Evolutionary conservation across 1,140 invertebrate species (phyloP).

Genomic region (Diplogasteroides magnus): DNA sequence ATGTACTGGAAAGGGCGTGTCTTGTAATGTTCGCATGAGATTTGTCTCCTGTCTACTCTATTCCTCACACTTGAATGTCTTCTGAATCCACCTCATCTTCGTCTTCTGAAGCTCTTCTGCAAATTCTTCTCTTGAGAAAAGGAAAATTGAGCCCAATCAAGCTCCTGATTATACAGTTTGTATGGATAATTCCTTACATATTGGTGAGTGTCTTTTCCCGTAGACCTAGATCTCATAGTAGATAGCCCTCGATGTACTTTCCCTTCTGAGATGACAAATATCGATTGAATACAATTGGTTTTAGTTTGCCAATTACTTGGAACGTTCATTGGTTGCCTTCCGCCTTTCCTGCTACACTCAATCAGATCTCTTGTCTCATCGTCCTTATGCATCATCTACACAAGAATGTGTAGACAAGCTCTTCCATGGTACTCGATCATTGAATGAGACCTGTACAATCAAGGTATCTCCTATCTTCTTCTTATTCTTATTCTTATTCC

Average conservation of each 20-base stretch:
- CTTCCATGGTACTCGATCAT: slow-evolving; percentile 22
- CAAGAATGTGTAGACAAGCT: slow-evolving; percentile 38
- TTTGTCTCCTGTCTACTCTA: too few relatives aligned
- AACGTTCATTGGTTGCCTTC: slow-evolving; percentile 50
- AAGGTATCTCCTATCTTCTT: background rate
- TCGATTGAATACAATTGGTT: slow-evolving; percentile 28
- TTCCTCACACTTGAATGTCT: too few relatives aligned
- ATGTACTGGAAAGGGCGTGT: too few relatives aligned
- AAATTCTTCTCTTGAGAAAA: too few relatives aligned
- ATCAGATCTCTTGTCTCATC: slow-evolving; percentile 42
- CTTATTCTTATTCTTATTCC: slow-evolving; percentile 2
- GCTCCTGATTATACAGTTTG: slow-evolving; percentile 40
- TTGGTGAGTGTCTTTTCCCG: slow-evolving; percentile 34
- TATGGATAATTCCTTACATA: slow-evolving; percentile 50
- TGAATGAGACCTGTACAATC: background rate
- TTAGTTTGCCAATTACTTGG: slow-evolving; percentile 52
- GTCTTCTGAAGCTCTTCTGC: slow-evolving; percentile 29
- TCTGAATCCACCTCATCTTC: too few relatives aligned
- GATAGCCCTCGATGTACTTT: background rate
- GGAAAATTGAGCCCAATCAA: too few relatives aligned
- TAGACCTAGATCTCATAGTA: background rate
- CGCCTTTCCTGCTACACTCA: slow-evolving; percentile 51
- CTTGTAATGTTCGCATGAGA: too few relatives aligned
- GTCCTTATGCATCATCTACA: slow-evolving; percentile 17
- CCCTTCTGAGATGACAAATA: background rate